Conservation (phyloP, 2,113 vertebrate genomes). For the Phylloscopus trochiloides region DNA sequence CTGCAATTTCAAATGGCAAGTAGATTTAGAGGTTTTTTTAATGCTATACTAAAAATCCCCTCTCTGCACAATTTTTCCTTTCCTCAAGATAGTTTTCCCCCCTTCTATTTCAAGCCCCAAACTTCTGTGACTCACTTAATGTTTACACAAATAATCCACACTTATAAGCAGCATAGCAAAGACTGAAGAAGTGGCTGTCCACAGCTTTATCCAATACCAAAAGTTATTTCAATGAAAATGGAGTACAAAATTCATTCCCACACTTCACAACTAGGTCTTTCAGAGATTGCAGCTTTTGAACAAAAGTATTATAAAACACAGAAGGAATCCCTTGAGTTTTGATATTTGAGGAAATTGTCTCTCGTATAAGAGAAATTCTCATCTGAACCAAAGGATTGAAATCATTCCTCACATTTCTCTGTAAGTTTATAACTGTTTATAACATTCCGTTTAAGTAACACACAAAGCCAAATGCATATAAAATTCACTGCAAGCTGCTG, state of each 20-base stretch:
- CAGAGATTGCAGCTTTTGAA: slow-evolving; percentile 30
- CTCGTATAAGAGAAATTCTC: background rate
- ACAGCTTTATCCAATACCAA: slow-evolving; percentile 2
- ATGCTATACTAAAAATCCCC: background rate
- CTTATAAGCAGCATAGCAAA: background rate
- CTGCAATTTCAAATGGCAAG: background rate
- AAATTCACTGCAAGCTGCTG: background rate
- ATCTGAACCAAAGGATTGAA: background rate
- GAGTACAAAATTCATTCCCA: slow-evolving; percentile 35
- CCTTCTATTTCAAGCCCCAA: background rate
- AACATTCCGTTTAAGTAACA: background rate
- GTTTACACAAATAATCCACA: slow-evolving; percentile 29
- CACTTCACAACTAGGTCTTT: background rate
- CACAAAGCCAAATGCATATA: background rate
- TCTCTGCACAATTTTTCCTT: background rate
- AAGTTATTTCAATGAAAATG: slow-evolving; percentile 55
- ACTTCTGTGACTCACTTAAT: background rate
- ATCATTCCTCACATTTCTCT: background rate
- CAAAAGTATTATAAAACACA: slow-evolving; percentile 25
- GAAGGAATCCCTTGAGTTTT: background rate
- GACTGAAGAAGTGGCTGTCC: background rate
- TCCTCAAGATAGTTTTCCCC: background rate
- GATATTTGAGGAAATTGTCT: slow-evolving; percentile 37
- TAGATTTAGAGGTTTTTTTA: background rate
- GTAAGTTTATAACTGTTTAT: background rate